Base-by-base conservation (phyloP, 2,113 vertebrate species). In the Gasterosteus nipponicus region DNA sequence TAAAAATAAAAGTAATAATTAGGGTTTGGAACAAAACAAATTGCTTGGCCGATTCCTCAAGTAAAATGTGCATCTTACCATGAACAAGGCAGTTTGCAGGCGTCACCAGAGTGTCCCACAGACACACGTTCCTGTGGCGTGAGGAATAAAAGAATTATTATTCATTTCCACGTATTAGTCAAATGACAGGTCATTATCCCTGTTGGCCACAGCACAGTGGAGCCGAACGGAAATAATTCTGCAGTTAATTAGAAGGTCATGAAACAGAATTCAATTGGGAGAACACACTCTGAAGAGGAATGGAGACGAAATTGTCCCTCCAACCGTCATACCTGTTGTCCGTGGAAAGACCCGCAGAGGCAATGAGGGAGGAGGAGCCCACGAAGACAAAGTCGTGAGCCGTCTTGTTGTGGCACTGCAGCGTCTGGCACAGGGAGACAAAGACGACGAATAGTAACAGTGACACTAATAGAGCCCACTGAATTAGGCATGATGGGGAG, bases 371-470 rank as follows among this genome's bases (percentile, higher is more conserved):
- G 6, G 98, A 98, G 3, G 97, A 99, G 78, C 97, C 96, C 89
- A 99, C 93, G 75, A 99, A 99, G 90, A 98, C 95, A 83, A 99
- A 99, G 89, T 99, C 98, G 78, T 98, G 95, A 77, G 97, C 96
- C 18, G 97, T 99, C 92, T 98, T 99, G 90, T 95, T 99, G 92
- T 99, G 98, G 92, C 98, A 99, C 70, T 99, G 97, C 95, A 97
- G 92, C 0, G 94, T 97, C 98, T 99, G 92, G 42, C 56, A 39
- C 46, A 66, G 15, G 78, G 64, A 83, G 53, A 75, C 16, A 75
- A 22, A 73, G 53, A 62, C 38, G 57, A 81, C 15, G 31, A 11
- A 83, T 60, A 75, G 44, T 42, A 26, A 47, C 1, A 26, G 49
- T 72, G 77, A 83, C 77, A 73, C 64, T 64, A 70, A 83, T 61